phyloP scores from a whole-genome alignment of 2,113 vertebrate species.

The Lophius piscatorius region DNA sequence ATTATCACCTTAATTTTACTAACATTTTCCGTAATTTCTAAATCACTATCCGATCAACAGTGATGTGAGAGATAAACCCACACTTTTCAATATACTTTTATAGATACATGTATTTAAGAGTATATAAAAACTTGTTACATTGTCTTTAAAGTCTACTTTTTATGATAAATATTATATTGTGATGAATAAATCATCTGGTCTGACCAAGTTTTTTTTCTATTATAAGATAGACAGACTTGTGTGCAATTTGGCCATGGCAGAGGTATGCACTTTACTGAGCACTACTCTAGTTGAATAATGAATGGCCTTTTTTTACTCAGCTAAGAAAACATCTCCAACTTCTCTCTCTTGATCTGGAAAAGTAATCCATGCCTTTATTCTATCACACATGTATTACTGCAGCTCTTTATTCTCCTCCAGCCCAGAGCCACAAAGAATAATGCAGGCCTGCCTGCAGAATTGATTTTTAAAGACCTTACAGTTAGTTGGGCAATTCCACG shows the following conservation, averaged over 20 bases:
- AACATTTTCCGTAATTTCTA: too few species aligned
- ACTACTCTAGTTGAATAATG: conserved; percentile 7
- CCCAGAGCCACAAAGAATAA: conserved; percentile 13
- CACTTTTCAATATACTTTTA: too few species aligned
- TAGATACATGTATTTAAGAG: too few species aligned
- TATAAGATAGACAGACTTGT: too few species aligned
- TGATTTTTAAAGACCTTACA: conserved; percentile 2
- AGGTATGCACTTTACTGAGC: too few species aligned
- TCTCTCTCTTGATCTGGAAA: conserved; percentile 10
- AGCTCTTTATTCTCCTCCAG: conserved; percentile 6
- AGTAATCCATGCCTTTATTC: conserved; percentile 34
- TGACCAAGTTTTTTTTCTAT: neutral
- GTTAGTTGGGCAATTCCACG: conserved; percentile 13
- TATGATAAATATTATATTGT: too few species aligned
- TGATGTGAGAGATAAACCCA: too few species aligned
- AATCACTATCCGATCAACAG: too few species aligned
- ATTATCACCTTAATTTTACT: too few species aligned
- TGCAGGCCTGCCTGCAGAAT: neutral
- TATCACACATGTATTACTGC: conserved; percentile 38
- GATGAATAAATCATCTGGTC: neutral
- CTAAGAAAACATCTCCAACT: conserved; percentile 10
- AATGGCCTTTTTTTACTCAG: neutral
- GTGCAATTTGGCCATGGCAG: too few species aligned
- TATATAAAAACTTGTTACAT: too few species aligned
- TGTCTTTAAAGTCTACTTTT: too few species aligned